Percentiles rank a stretch among this genome's conserved stretches.
Evolutionary conservation across 2,888 invertebrate genomes (phyloP).

Genomic region (Lysandra coridon): DNA sequence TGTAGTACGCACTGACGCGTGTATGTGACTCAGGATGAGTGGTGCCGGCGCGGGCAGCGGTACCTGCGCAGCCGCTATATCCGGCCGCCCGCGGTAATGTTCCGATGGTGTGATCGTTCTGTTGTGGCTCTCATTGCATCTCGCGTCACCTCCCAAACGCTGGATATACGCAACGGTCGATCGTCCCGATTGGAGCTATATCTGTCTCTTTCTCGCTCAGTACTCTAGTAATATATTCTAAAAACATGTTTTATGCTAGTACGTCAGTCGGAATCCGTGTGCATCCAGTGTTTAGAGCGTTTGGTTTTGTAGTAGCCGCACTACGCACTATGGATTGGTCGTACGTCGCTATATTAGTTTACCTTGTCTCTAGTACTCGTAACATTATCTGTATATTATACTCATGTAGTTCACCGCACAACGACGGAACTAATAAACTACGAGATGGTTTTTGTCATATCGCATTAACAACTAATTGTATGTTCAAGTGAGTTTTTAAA

Average conservation of each 20-base stretch:
- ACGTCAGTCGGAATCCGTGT: background rate
- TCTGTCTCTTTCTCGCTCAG: background rate
- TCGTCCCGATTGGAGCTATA: background rate
- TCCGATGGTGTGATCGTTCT: constrained; percentile 71
- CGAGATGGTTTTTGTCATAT: constrained; percentile 25
- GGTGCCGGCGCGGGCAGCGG: constrained; percentile 58
- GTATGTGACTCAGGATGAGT: constrained; percentile 55
- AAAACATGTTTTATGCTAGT: background rate
- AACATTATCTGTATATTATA: constrained; percentile 33
- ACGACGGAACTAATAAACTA: constrained; percentile 32
- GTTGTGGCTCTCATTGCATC: constrained; percentile 36
- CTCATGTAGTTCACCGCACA: constrained; percentile 32
- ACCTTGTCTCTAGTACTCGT: constrained; percentile 26
- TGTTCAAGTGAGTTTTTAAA: constrained; percentile 31
- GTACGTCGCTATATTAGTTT: constrained; percentile 8
- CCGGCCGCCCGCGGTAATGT: constrained; percentile 76
- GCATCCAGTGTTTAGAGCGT: constrained; percentile 6
- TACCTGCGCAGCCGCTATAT: constrained; percentile 76
- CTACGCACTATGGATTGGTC: constrained; percentile 11
- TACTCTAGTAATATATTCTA: background rate
- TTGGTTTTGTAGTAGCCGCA: constrained; percentile 16
- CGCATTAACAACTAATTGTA: constrained; percentile 34
- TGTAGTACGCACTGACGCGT: constrained; percentile 8
- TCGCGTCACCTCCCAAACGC: constrained; percentile 18
- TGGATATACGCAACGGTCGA: constrained; percentile 7